phyloP scores from a whole-genome alignment of 2,113 vertebrate species.

The Jacana jacana region DNA sequence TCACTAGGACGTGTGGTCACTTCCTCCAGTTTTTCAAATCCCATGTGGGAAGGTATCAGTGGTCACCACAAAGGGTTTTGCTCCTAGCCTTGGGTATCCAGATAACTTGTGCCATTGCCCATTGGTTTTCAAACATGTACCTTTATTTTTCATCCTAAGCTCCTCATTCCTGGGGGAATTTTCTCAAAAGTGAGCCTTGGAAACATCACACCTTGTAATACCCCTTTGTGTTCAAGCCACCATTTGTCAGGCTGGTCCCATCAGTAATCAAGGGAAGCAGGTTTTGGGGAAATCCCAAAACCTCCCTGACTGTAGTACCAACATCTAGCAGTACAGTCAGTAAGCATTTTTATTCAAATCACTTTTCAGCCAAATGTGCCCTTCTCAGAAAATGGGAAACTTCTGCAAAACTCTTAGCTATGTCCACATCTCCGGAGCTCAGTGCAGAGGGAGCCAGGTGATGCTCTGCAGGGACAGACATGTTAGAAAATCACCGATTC shows the following conservation, averaged over 20 bases:
- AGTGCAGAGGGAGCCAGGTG: background rate
- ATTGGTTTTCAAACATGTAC: background rate
- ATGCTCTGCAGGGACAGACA: background rate
- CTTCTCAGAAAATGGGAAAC: background rate
- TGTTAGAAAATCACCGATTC: background rate
- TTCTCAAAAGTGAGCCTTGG: background rate
- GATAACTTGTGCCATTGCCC: background rate
- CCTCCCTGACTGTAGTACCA: background rate
- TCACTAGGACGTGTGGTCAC: background rate
- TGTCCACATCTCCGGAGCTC: background rate
- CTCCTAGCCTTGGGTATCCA: background rate
- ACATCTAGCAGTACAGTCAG: background rate
- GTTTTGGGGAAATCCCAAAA: background rate
- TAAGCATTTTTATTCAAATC: background rate
- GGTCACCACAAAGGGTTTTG: background rate
- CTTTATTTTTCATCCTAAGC: background rate
- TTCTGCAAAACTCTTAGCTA: background rate
- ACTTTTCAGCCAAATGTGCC: background rate
- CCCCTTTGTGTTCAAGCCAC: background rate
- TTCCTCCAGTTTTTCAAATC: background rate
- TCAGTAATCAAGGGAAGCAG: background rate
- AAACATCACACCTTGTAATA: background rate
- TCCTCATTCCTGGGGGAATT: background rate
- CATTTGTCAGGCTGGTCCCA: background rate
- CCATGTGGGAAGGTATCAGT: background rate